Evolutionary conservation across 2,888 invertebrate genomes (phyloP), one percentile per base, ranked within the genome.

Genomic region (Barypeithes pellucidus): DNA sequence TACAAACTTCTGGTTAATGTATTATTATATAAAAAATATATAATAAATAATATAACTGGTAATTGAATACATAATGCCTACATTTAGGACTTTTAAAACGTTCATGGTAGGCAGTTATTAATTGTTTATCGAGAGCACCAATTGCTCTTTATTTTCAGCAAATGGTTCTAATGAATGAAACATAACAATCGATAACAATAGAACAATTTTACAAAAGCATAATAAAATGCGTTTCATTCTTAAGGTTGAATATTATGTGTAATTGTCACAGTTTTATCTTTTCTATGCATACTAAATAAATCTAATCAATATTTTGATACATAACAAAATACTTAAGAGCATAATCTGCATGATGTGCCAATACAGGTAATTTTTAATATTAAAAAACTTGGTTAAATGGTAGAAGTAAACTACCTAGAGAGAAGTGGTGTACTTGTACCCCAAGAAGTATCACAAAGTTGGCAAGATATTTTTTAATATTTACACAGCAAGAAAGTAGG

Each of bases 1-100:
- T 57, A 57, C 18, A 57, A 16, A 57, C 33, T 57, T 11, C 18
- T 33, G 54, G 33, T 57, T 57, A 57, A 33, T 52, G 8, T 29
- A 52, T 57, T 57, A 57, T 36, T 33, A 18, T 14, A 14, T n/a
- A 39, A 39, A n/a, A 39, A 39, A 39, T 12, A 50, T 22, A n/a
- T 36, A 18, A 18, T 14, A 14, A n/a, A 39, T 12, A n/a, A 39
- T 12, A 39, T 12, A 50, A 50, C 50, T 22, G 50, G 50, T 50
- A 50, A 24, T 47, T 20, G 50, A n/a, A n/a, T 22, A 22, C 12
- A 50, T 50, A 50, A 24, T 47, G 2, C 3, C 22, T 50, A 24
- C 22, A 47, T 12, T 20, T 11, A 47, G 22, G 8, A 24, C 22
- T 22, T n/a, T 24, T 12, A 24, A n/a, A 52, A n/a, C 12, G 22